Evolutionary conservation across 1,140 invertebrate species (phyloP).

Genomic region (Neelides sp.): DNA sequence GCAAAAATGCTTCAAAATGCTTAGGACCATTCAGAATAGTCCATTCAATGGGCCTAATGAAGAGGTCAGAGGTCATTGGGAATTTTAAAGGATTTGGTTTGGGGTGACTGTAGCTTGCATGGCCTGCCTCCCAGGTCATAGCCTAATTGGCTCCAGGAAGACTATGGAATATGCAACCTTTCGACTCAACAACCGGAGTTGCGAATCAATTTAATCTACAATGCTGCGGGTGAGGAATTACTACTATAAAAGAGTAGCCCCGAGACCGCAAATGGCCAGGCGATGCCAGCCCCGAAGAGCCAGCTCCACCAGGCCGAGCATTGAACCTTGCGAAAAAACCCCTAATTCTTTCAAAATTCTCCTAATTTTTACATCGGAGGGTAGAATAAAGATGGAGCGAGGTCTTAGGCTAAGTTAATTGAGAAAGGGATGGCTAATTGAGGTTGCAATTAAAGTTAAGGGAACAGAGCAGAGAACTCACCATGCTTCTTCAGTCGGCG

Average conservation of each 20-base stretch:
- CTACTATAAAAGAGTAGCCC: slow-evolving; percentile 37
- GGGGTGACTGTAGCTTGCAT: slow-evolving; percentile 50
- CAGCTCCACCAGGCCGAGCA: slow-evolving; percentile 16
- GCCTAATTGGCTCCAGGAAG: slow-evolving; percentile 52
- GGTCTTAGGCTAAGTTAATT: too few relatives aligned
- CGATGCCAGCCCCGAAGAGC: slow-evolving; percentile 9
- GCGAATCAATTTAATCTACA: slow-evolving; percentile 45
- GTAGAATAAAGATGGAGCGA: too few relatives aligned
- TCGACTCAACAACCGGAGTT: slow-evolving; percentile 37
- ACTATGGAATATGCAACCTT: slow-evolving; percentile 54
- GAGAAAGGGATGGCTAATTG: too few relatives aligned
- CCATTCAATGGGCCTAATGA: neutral
- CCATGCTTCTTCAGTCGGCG: too few relatives aligned
- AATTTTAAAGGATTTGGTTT: too few relatives aligned
- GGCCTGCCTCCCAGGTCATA: slow-evolving; percentile 53
- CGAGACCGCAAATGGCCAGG: slow-evolving; percentile 26
- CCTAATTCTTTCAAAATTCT: too few relatives aligned
- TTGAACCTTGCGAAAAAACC: too few relatives aligned
- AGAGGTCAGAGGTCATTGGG: neutral
- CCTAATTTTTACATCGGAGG: too few relatives aligned
- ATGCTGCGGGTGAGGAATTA: slow-evolving; percentile 40
- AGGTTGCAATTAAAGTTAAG: too few relatives aligned
- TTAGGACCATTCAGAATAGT: neutral
- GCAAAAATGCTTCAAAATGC: too few relatives aligned
- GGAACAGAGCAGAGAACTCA: too few relatives aligned